Conservation (phyloP, 2,797 vertebrate species). For the Scyliorhinus canicula region DNA sequence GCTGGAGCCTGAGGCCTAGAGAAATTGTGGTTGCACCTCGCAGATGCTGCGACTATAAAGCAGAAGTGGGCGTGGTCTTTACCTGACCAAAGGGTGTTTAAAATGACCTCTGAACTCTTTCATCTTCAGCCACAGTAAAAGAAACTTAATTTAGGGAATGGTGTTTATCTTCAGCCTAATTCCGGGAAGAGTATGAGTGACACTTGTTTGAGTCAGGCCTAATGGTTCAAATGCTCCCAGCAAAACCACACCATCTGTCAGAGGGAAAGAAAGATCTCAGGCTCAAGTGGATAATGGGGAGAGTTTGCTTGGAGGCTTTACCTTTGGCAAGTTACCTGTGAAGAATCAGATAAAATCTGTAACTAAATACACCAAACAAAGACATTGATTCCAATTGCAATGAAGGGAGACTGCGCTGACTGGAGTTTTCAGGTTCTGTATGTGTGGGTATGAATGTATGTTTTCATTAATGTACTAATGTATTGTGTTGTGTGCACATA, state of each 20-base stretch:
- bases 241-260: neutral
- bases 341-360: neutral
- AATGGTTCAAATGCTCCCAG: neutral
- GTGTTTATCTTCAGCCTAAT: neutral
- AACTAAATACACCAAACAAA: neutral
- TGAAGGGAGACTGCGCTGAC: neutral
- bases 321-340: neutral
- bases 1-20: neutral
- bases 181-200: neutral
- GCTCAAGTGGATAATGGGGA: slow-evolving; percentile 1
- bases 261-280: neutral
- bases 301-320: neutral
- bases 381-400: neutral
- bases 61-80: neutral
- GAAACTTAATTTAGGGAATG: neutral
- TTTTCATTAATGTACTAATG: neutral
- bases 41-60: neutral
- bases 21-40: neutral
- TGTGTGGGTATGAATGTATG: neutral
- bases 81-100: neutral
- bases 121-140: neutral
- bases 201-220: neutral
- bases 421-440: neutral
- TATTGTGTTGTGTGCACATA: neutral
- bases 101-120: neutral